Conservation (phyloP, 2,888 invertebrate genomes). For the Drosophila histrio region DNA sequence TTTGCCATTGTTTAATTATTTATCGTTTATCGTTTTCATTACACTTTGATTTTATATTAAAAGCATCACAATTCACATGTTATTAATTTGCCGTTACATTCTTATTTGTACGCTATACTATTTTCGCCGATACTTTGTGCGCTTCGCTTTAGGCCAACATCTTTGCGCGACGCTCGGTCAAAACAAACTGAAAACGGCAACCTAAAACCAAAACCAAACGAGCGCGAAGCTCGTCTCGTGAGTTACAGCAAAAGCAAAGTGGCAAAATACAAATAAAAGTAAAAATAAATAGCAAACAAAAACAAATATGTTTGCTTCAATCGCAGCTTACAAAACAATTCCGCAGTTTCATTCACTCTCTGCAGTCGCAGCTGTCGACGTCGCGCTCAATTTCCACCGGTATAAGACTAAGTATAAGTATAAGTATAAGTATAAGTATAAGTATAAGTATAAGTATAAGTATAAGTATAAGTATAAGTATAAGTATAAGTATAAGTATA, state of each 20-base stretch:
- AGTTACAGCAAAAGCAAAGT: slow-evolving; percentile 20
- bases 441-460: neutral
- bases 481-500: no score
- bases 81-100: neutral
- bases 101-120: slow-evolving; percentile 6
- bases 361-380: neutral
- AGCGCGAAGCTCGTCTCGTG: slow-evolving; percentile 33
- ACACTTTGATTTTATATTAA: neutral
- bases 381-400: neutral
- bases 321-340: slow-evolving; percentile 44
- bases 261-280: slow-evolving; percentile 20
- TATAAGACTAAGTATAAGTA: neutral
- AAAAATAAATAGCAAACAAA: slow-evolving; percentile 13
- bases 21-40: neutral
- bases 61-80: slow-evolving; percentile 5
- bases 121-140: slow-evolving; percentile 7
- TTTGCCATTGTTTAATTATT: neutral
- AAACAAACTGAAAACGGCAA: slow-evolving; percentile 65
- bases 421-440: neutral
- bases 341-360: neutral
- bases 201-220: slow-evolving; percentile 27
- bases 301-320: slow-evolving; percentile 36
- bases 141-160: slow-evolving; percentile 50
- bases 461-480: neutral
- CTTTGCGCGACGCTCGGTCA: slow-evolving; percentile 53